phyloP scores from a whole-genome alignment of 2,888 invertebrate genomes.

The Chrysina gloriosa region DNA sequence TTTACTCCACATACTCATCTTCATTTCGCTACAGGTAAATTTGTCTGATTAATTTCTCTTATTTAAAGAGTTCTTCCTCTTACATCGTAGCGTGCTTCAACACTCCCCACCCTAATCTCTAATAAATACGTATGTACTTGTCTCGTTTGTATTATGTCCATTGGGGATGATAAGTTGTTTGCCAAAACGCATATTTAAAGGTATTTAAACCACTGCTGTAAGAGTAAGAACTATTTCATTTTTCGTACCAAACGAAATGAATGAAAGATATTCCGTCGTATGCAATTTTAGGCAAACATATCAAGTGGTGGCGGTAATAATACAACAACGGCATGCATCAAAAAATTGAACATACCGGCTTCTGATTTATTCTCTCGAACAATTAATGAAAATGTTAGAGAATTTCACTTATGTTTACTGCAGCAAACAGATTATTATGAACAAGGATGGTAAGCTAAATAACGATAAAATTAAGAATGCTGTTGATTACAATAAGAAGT shows the following conservation, averaged over 20 bases:
- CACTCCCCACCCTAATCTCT: too few relatives aligned
- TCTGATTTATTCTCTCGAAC: not conserved
- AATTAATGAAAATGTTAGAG: not conserved
- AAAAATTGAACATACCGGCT: not conserved
- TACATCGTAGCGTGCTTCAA: too few relatives aligned
- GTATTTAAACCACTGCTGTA: too few relatives aligned
- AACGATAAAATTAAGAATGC: not conserved
- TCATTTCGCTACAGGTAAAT: not conserved
- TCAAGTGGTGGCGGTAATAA: too few relatives aligned
- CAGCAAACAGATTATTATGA: not conserved
- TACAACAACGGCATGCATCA: not conserved
- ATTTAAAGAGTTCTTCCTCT: too few relatives aligned
- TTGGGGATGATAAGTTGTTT: too few relatives aligned
- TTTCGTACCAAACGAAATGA: too few relatives aligned
- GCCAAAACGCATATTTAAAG: too few relatives aligned
- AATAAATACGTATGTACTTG: too few relatives aligned
- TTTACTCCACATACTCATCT: not conserved
- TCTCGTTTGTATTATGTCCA: too few relatives aligned
- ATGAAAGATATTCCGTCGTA: too few relatives aligned
- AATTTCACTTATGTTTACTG: conserved; percentile 9
- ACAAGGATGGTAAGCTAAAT: not conserved
- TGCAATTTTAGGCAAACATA: not conserved
- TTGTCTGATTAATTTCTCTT: not conserved
- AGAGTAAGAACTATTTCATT: too few relatives aligned
- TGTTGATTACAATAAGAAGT: not conserved